Base-by-base conservation (phyloP, 64 coral and sea anemone species). In the Actinia equina region DNA sequence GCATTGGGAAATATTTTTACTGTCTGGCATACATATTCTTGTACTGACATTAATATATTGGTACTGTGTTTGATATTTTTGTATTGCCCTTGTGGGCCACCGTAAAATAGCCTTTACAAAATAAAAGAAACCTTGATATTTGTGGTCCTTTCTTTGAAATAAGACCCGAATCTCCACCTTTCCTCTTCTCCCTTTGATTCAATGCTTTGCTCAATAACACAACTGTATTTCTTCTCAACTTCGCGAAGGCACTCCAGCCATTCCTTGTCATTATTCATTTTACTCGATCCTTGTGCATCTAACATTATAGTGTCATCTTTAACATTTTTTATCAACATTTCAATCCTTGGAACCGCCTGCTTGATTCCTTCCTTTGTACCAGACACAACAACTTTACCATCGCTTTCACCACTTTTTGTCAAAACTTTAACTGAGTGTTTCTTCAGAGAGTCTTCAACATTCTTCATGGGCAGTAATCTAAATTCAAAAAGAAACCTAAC, bases 281-380 rank as follows among this genome's bases (percentile, higher is more conserved):
- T 90, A 67, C 83, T 90, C 81, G 77, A 74, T 23, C 82, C 89
- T 17, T 82, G 82, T 15, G 71, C 77, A 55, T 90, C 82, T 41
- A 90, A 15, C 43, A 17, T 0, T 56, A 90, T 42, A 2, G 2
- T 77, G n/a, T n/a, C 12, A 3, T 85, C 74, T 15, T 78, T 30
- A 25, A 85, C 49, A 43, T 18, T 23, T 27, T 60, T 15, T 16
- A 85, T 46, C 20, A 90, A 52, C 17, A 30, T 83, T n/a, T 44
- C 23, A 43, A 85, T 11, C 59, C 60, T 5, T 43, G 63, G 51
- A 5, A 90, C 18, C 41, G 81, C 71, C 19, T 62, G 51, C 22
- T 85, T 18, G 58, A 85, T 52, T 55, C 89, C 89, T 30, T 85
- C 82, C 37, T 19, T 56, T 42, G 89, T 85, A 2, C 89, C 89